Percentiles rank a stretch among this genome's conserved stretches.
Evolutionary conservation across 1,140 invertebrate species (phyloP).

Genomic region (Caenorhabditis inopinata): DNA sequence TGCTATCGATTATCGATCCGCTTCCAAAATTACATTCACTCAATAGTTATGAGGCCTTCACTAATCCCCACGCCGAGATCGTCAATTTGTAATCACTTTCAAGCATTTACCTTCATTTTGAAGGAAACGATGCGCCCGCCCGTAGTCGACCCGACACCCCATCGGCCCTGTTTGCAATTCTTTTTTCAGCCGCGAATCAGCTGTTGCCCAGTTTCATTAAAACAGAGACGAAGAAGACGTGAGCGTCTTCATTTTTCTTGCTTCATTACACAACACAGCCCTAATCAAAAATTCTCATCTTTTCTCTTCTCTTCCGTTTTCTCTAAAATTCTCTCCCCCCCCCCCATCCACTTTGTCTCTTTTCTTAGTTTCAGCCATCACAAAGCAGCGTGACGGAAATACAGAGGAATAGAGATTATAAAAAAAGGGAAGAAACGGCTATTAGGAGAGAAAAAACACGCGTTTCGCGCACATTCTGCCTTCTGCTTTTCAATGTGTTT

Average conservation of each 20-base stretch:
- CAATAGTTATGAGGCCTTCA: too few species aligned
- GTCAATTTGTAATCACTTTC: too few species aligned
- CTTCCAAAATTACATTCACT: too few species aligned
- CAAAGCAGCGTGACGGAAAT: not conserved
- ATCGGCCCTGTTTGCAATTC: too few species aligned
- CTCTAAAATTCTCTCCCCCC: not conserved
- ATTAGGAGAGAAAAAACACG: slow-evolving; percentile 20
- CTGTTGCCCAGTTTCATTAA: not conserved
- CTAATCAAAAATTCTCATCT: slow-evolving; percentile 34
- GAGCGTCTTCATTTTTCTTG: not conserved
- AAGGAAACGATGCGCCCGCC: too few species aligned
- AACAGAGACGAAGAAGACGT: not conserved
- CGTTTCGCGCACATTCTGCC: slow-evolving; percentile 1
- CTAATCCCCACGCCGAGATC: too few species aligned
- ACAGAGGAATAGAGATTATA: not conserved
- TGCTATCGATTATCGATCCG: too few species aligned
- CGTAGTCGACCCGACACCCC: too few species aligned
- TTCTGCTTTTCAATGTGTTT: slow-evolving; percentile 4
- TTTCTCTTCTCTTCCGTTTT: not conserved
- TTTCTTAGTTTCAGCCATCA: slow-evolving; percentile 3
- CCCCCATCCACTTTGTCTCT: not conserved
- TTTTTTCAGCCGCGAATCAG: not conserved
- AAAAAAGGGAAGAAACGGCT: not conserved
- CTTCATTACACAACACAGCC: not conserved
- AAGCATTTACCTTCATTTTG: too few species aligned